Percentiles rank a stretch among this genome's conserved stretches.
These are phyloP conservation scores for Oenanthe oenanthe DNA, from an alignment of 2,113 vertebrate genomes.

Conservation along the genomic window DNA sequence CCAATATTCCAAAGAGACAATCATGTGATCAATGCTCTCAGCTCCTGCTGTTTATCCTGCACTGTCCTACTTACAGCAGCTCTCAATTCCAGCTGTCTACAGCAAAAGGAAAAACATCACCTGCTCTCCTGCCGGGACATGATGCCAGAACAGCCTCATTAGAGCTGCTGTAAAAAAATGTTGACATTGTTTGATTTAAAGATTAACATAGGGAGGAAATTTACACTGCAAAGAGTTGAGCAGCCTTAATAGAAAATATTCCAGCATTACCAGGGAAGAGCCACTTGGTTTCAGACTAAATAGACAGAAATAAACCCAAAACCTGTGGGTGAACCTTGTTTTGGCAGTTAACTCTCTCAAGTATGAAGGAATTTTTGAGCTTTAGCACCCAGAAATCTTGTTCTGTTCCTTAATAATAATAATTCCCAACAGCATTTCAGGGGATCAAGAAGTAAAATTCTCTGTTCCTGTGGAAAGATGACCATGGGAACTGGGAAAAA, in stretches of 20 bases:
- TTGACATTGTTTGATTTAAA: slow-evolving; percentile 58
- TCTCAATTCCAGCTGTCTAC: slow-evolving; percentile 76
- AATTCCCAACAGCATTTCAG: neutral
- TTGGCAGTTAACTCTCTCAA: neutral
- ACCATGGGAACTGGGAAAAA: neutral
- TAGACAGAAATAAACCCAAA: neutral
- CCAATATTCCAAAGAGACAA: slow-evolving; percentile 76
- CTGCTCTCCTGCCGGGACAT: slow-evolving; percentile 46
- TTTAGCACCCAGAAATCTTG: neutral
- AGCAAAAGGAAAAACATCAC: slow-evolving; percentile 68
- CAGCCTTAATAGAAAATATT: slow-evolving; percentile 5
- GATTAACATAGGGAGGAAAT: slow-evolving; percentile 13
- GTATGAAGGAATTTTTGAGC: neutral
- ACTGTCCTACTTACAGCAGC: slow-evolving; percentile 84
- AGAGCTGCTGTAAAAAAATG: slow-evolving; percentile 15
- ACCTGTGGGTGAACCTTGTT: neutral
- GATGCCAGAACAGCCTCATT: slow-evolving; percentile 60
- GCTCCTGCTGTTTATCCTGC: slow-evolving; percentile 84
- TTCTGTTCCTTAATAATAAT: neutral
- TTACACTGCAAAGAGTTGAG: neutral
- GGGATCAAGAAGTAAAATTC: neutral
- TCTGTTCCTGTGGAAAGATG: rapidly evolving
- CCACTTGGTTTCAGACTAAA: neutral
- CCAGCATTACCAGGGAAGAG: neutral
- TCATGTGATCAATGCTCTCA: slow-evolving; percentile 82